Evolutionary conservation across 2,113 vertebrate genomes (phyloP).

Genomic region (Hemichromis elongatus): DNA sequence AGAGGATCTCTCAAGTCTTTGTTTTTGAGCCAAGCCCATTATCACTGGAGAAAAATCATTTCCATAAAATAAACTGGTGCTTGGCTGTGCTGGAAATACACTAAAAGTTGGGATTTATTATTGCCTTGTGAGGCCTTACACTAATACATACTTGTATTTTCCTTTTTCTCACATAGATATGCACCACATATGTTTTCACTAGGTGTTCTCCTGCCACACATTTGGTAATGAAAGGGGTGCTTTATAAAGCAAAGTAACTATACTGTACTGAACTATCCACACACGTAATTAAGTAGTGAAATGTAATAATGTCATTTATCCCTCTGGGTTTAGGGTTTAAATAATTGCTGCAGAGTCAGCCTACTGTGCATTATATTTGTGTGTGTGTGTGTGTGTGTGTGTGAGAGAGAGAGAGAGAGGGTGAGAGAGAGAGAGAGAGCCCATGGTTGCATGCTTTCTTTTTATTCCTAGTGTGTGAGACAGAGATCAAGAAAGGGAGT

Average conservation of each 20-base stretch:
- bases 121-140: background rate
- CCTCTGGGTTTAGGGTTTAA: conserved; percentile 63
- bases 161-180: background rate
- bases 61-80: conserved; percentile 43
- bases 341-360: conserved; percentile 70
- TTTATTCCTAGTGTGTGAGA: background rate
- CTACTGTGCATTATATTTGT: conserved; percentile 45
- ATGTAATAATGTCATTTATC: conserved; percentile 68
- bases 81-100: conserved; percentile 29
- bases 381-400: background rate
- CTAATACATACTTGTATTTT: background rate
- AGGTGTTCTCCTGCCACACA: conserved; percentile 13
- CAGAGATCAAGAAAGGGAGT: conserved; percentile 55
- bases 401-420: too few relatives aligned
- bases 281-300: conserved; percentile 68
- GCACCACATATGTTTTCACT: background rate
- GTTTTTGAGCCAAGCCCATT: conserved; percentile 55
- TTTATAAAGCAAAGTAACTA: conserved; percentile 44
- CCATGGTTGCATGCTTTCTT: background rate
- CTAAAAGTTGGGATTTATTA: conserved; percentile 5
- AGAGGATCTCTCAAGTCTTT: conserved; percentile 38
- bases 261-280: conserved; percentile 55
- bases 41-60: conserved; percentile 46
- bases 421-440: background rate
- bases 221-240: conserved; percentile 33